Percentiles rank a stretch among this genome's conserved stretches.
phyloP scores from a whole-genome alignment of 2,888 invertebrate species.

The Protophormia terraenovae region DNA sequence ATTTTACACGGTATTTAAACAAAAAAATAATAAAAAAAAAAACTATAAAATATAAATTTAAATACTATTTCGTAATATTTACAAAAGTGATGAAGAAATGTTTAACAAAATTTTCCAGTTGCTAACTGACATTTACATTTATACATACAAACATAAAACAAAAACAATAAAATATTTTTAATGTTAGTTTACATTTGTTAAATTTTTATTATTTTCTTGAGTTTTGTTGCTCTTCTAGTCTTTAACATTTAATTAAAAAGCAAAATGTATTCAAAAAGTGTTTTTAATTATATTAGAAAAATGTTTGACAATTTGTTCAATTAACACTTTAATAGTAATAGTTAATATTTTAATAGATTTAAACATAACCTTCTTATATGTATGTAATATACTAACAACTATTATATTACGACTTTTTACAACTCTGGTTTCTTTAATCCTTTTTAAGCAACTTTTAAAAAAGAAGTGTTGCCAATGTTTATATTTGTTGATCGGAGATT shows the following conservation, averaged over 20 bases:
- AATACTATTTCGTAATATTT: neutral
- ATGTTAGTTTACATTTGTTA: neutral
- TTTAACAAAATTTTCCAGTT: constrained; percentile 17
- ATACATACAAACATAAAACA: too few species aligned
- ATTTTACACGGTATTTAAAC: constrained; percentile 12
- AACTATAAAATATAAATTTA: too few species aligned
- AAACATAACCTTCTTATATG: too few species aligned
- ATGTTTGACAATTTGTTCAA: too few species aligned
- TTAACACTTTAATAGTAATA: too few species aligned
- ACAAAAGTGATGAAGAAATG: neutral
- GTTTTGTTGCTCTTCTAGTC: neutral
- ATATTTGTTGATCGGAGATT: neutral
- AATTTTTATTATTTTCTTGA: neutral
- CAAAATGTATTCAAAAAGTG: too few species aligned
- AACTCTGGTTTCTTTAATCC: neutral
- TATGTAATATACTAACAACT: neutral
- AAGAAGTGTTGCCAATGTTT: neutral
- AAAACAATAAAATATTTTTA: constrained; percentile 25
- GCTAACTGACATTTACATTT: constrained; percentile 47
- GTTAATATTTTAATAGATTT: too few species aligned
- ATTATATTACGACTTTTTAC: neutral
- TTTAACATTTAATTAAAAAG: neutral
- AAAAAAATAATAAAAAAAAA: constrained; percentile 4
- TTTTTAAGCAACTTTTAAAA: neutral
- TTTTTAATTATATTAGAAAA: too few species aligned